Conservation (phyloP, 2,888 invertebrate genomes). For the Drosophila quinaria region DNA sequence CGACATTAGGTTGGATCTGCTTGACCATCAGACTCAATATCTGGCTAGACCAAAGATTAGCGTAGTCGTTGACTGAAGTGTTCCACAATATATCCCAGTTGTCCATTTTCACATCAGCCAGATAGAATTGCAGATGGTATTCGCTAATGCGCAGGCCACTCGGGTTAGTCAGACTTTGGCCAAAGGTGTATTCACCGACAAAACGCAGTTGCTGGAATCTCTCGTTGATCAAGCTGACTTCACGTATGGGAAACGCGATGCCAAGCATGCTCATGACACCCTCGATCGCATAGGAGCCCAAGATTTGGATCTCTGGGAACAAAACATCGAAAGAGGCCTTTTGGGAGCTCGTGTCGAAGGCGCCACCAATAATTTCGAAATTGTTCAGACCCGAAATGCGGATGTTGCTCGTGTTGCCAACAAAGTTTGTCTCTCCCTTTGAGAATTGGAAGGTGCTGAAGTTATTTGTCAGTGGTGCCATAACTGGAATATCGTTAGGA, state of each 20-base stretch:
- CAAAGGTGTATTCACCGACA: constrained; percentile 58
- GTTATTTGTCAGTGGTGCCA: constrained; percentile 62
- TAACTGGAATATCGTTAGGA: constrained; percentile 54
- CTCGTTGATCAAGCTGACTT: constrained; percentile 58
- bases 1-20: constrained; percentile 57
- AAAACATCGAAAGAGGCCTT: constrained; percentile 64
- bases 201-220: constrained; percentile 62
- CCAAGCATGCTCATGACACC: constrained; percentile 55
- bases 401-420: constrained; percentile 71
- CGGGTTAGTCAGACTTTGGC: constrained; percentile 34
- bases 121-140: constrained; percentile 58
- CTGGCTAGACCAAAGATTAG: constrained; percentile 51
- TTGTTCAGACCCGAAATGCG: constrained; percentile 65
- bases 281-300: constrained; percentile 59
- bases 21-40: constrained; percentile 41
- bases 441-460: constrained; percentile 27
- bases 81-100: constrained; percentile 70
- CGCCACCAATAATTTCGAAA: constrained; percentile 55
- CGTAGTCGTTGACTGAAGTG: constrained; percentile 66
- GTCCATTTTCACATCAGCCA: constrained; percentile 57
- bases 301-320: constrained; percentile 59
- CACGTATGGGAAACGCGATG: constrained; percentile 39
- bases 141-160: constrained; percentile 62
- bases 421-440: constrained; percentile 42
- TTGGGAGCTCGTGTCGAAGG: constrained; percentile 51